Evolutionary conservation across 1,140 invertebrate genomes (phyloP), one percentile per base, ranked within the genome.

Genomic region (Samia ricini): DNA sequence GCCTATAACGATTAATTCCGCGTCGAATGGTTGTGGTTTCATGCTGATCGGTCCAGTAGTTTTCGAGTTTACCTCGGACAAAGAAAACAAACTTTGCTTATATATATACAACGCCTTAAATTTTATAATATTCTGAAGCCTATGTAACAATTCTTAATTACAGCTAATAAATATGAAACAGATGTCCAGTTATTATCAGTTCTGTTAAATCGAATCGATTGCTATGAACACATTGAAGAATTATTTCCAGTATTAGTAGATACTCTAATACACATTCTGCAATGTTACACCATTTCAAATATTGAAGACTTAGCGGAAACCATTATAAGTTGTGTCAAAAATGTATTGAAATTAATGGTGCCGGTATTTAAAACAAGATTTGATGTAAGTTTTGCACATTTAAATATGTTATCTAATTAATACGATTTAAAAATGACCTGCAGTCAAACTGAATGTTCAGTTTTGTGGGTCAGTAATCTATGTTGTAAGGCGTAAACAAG

Each of bases 371-470:
- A 61, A 60, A 22, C 61, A 60, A 10, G 48, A 7, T 58, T 26
- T 60, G 42, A 61, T 63, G 77, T 79, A 66, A 70, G 72, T 76
- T 63, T 36, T 29, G 2, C n/a, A 42, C 3, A 15, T 42, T 15
- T 42, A 42, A 15, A 15, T 15, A 15, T 42, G 33, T 42, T 12
- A 15, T 42, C 12, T 42, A 15, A 3, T 1, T 15, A 42, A 42
- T 42, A 42, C n/a, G 6, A 20, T 57, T 57, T n/a, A n/a, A n/a
- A n/a, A n/a, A n/a, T n/a, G n/a, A n/a, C n/a, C n/a, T n/a, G n/a
- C n/a, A n/a, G n/a, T n/a, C n/a, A n/a, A n/a, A n/a, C n/a, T n/a
- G n/a, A n/a, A n/a, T n/a, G n/a, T n/a, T n/a, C n/a, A n/a, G n/a
- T n/a, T n/a, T n/a, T n/a, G n/a, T n/a, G n/a, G n/a, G n/a, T n/a